These are phyloP conservation scores for Pollenia labialis DNA, from an alignment of 2,888 invertebrate species.

Conservation along the genomic window DNA sequence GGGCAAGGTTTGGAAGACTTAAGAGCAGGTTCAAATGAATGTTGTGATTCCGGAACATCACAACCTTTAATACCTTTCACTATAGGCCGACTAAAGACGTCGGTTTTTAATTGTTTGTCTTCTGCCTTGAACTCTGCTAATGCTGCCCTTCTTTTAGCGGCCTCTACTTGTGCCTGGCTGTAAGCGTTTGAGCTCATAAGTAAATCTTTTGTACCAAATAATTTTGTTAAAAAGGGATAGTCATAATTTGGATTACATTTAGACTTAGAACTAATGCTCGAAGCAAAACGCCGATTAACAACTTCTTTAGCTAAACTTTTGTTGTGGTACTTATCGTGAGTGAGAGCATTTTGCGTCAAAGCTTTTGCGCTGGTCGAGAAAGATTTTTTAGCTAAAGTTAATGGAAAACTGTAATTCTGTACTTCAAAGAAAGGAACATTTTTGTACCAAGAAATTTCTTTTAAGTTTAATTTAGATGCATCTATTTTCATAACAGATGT, in stretches of 20 bases:
- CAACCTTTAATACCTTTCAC: slow-evolving; percentile 37
- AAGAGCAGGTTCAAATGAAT: background rate
- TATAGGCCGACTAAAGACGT: background rate
- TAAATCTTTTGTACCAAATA: slow-evolving; percentile 48
- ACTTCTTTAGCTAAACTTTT: background rate
- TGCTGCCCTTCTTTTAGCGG: slow-evolving; percentile 67
- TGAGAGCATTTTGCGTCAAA: background rate
- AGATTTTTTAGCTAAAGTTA: slow-evolving; percentile 3
- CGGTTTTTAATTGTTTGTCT: background rate
- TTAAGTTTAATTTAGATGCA: slow-evolving; percentile 4
- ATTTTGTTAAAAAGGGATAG: slow-evolving; percentile 53
- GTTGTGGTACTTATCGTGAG: background rate
- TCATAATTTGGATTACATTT: slow-evolving; percentile 53
- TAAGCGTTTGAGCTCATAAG: slow-evolving; percentile 74
- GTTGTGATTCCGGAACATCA: background rate
- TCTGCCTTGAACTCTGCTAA: background rate
- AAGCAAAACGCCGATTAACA: background rate
- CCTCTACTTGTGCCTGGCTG: slow-evolving; percentile 70
- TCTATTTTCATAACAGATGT: slow-evolving; percentile 3
- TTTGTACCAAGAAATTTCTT: slow-evolving; percentile 1
- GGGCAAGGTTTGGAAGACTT: background rate
- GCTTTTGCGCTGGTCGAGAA: slow-evolving; percentile 18
- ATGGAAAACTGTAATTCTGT: background rate
- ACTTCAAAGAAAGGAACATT: slow-evolving; percentile 1
- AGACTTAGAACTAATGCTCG: background rate